Percentiles rank a stretch among this genome's conserved stretches.
phyloP scores from a whole-genome alignment of 1,140 invertebrate species.

The Mactra quadrangularis region DNA sequence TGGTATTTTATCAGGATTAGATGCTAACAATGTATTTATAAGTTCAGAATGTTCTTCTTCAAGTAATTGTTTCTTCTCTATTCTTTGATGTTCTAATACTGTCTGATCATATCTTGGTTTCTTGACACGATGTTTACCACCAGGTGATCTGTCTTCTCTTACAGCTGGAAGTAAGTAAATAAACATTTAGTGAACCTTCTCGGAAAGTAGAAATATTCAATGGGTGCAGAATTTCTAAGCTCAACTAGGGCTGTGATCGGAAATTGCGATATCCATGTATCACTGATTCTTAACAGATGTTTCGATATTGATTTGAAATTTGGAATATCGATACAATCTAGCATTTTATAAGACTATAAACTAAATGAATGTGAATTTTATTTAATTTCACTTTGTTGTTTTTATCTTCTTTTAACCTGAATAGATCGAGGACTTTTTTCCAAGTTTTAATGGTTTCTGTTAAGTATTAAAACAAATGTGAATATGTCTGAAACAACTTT shows the following conservation, averaged over 20 bases:
- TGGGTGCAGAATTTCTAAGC: not conserved
- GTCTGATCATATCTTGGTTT: constrained; percentile 67
- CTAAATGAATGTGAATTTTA: too few relatives aligned
- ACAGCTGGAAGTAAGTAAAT: constrained; percentile 73
- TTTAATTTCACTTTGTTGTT: not conserved
- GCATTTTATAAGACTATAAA: too few relatives aligned
- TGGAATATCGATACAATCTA: too few relatives aligned
- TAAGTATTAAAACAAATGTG: too few relatives aligned
- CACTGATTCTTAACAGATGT: not conserved
- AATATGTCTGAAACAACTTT: too few relatives aligned
- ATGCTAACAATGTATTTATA: constrained; percentile 67
- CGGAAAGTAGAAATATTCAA: not conserved
- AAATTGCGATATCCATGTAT: too few relatives aligned
- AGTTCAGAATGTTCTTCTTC: constrained; percentile 56
- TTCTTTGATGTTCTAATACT: not conserved
- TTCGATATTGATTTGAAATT: not conserved
- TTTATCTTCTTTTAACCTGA: too few relatives aligned
- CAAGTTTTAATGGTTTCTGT: too few relatives aligned
- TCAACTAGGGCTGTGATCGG: not conserved
- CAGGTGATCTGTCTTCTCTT: constrained; percentile 80
- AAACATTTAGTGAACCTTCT: not conserved
- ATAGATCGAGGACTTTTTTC: too few relatives aligned
- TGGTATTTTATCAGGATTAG: constrained; percentile 67
- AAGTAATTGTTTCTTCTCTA: constrained; percentile 15
- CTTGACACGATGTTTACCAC: constrained; percentile 79